A percentile compares a stretch with the other conserved stretches of the same genome.
These are phyloP conservation scores for Synergus laeviventris DNA, from an alignment of 2,888 invertebrate species.

Conservation along the genomic window DNA sequence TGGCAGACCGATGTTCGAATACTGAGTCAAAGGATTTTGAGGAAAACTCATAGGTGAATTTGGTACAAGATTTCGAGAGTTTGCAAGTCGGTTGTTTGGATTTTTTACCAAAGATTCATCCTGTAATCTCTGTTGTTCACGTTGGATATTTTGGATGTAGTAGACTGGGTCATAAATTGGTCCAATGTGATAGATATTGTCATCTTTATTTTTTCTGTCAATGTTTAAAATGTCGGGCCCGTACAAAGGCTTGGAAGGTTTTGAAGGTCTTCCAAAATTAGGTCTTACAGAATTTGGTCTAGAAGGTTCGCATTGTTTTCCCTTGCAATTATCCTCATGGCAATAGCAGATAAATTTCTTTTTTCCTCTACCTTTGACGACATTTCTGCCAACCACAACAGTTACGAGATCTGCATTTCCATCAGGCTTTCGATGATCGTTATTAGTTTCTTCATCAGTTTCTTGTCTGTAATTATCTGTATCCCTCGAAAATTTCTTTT, in stretches of 20 bases:
- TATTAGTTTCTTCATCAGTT: constrained; percentile 30
- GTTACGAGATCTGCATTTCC: not conserved
- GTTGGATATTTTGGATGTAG: not conserved
- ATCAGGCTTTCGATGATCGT: not conserved
- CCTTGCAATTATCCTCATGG: constrained; percentile 48
- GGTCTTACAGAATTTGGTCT: not conserved
- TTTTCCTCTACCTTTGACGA: constrained; percentile 31
- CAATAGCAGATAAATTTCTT: constrained; percentile 63
- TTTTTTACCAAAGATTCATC: not conserved
- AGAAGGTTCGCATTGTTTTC: constrained; percentile 13
- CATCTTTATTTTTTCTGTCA: not conserved
- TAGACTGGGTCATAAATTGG: not conserved
- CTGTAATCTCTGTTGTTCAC: not conserved
- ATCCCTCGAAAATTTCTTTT: constrained; percentile 42
- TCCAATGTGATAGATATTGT: not conserved
- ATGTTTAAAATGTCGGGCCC: not conserved
- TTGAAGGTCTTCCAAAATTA: not conserved
- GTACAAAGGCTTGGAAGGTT: not conserved
- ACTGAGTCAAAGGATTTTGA: not conserved
- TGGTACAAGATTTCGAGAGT: no score
- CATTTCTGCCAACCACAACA: not conserved
- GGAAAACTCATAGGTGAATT: not conserved
- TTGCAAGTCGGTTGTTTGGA: not conserved
- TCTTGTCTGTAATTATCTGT: constrained; percentile 37
- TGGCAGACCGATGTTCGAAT: not conserved